Evolutionary conservation across 1,140 invertebrate species (phyloP).

Genomic region (Drosophila yakuba): DNA sequence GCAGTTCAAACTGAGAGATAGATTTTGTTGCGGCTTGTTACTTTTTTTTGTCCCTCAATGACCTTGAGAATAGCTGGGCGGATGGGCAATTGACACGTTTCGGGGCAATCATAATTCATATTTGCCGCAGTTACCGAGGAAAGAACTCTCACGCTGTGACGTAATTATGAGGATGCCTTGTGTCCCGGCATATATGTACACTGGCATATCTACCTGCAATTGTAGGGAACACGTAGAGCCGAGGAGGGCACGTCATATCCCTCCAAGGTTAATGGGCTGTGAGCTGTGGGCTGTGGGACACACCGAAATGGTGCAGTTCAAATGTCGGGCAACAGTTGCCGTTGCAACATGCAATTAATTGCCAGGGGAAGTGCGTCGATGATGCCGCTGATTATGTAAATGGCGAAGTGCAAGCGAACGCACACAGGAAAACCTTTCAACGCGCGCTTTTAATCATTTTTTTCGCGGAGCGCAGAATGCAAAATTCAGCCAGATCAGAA

Average conservation of each 20-base stretch:
- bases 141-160: slow-evolving; percentile 52
- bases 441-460: slow-evolving; percentile 78
- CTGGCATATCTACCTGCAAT: slow-evolving; percentile 56
- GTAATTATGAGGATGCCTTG: slow-evolving; percentile 59
- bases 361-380: slow-evolving; percentile 35
- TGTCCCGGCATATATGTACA: slow-evolving; percentile 2
- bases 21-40: slow-evolving; percentile 11
- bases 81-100: slow-evolving; percentile 74
- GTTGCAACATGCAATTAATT: slow-evolving; percentile 63
- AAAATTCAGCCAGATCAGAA: slow-evolving; percentile 56
- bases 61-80: slow-evolving; percentile 64
- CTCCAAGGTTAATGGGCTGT: slow-evolving; percentile 63
- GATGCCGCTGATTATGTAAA: slow-evolving; percentile 51
- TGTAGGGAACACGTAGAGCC: slow-evolving; percentile 61
- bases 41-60: slow-evolving; percentile 68
- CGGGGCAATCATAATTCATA: slow-evolving; percentile 76
- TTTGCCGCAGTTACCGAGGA: slow-evolving; percentile 45
- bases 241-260: slow-evolving; percentile 26
- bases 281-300: neutral
- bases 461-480: slow-evolving; percentile 45
- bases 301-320: slow-evolving; percentile 12
- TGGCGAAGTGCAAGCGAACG: slow-evolving; percentile 41
- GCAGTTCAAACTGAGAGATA: slow-evolving; percentile 1
- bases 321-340: slow-evolving; percentile 46
- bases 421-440: slow-evolving; percentile 74